Evolutionary conservation across 1,140 invertebrate genomes (phyloP).

Genomic region (Drosophila fuyamai): DNA sequence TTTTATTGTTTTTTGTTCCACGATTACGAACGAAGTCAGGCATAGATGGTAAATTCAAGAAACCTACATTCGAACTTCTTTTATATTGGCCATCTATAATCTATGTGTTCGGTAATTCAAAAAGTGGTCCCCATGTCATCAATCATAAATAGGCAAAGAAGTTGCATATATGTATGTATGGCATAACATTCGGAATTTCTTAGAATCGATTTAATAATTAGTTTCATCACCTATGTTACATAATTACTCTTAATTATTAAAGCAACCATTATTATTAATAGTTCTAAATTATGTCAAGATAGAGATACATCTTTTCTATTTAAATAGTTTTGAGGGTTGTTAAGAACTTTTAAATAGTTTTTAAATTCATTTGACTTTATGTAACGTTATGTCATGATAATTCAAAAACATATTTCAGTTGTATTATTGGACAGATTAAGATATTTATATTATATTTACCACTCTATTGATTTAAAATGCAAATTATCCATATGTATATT

Average conservation of each 20-base stretch:
- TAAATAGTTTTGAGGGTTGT: no score
- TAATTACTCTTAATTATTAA: no score
- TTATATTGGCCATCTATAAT: conserved; percentile 14
- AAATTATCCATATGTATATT: conserved; percentile 42
- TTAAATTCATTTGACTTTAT: no score
- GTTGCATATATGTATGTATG: conserved; percentile 13
- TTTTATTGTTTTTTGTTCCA: conserved; percentile 1
- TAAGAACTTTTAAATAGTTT: no score
- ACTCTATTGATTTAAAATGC: conserved; percentile 38
- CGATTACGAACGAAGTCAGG: conserved; percentile 5
- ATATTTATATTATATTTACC: conserved; percentile 33
- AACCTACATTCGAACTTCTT: not conserved
- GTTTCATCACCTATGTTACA: no score
- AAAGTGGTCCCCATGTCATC: conserved; percentile 5
- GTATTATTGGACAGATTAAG: conserved; percentile 11
- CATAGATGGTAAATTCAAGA: not conserved
- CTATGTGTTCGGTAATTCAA: conserved; percentile 3
- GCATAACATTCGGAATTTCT: not conserved
- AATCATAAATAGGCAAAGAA: conserved; percentile 5
- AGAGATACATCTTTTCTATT: no score
- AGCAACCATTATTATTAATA: no score
- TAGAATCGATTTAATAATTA: conserved; percentile 9
- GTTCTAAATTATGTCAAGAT: no score
- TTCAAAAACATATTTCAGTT: conserved; percentile 10
- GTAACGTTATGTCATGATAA: not conserved